Evolutionary conservation across 2,797 vertebrate species (phyloP).

Genomic region (Nannoperca obscura): DNA sequence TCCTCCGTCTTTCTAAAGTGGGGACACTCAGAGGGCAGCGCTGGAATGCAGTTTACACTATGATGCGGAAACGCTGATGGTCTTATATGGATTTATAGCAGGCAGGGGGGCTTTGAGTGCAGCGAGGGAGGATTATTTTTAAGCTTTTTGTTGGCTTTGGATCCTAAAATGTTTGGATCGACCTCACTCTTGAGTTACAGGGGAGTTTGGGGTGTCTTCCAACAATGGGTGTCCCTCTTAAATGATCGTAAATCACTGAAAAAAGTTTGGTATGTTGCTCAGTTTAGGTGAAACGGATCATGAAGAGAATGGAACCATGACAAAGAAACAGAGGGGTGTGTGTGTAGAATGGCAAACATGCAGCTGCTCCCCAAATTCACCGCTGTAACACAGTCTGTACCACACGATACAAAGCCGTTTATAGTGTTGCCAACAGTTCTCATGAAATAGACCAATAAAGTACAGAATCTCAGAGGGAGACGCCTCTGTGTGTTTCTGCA

Average conservation of each 20-base stretch:
- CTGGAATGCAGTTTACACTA: conserved; percentile 68
- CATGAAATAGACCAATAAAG: conserved; percentile 13
- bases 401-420: conserved; percentile 28
- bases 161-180: conserved; percentile 63
- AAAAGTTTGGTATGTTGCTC: neutral
- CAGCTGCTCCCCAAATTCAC: conserved; percentile 39
- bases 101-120: conserved; percentile 58
- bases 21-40: conserved; percentile 44
- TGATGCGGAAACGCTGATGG: conserved; percentile 55
- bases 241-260: conserved; percentile 29
- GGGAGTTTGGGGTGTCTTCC: conserved; percentile 25
- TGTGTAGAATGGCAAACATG: neutral
- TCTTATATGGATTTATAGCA: conserved; percentile 75
- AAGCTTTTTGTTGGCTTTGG: conserved; percentile 63
- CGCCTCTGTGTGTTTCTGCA: conserved; percentile 4
- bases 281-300: neutral
- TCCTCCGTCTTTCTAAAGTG: conserved; percentile 49
- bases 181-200: neutral
- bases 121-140: conserved; percentile 59
- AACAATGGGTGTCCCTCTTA: neutral
- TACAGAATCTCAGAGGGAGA: neutral
- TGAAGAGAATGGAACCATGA: neutral
- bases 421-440: conserved; percentile 27
- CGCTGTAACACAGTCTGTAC: conserved; percentile 14
- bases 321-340: neutral